Evolutionary conservation across 2,888 invertebrate genomes (phyloP), one percentile per base, ranked within the genome.

Genomic region (Polylopha cassiicola): DNA sequence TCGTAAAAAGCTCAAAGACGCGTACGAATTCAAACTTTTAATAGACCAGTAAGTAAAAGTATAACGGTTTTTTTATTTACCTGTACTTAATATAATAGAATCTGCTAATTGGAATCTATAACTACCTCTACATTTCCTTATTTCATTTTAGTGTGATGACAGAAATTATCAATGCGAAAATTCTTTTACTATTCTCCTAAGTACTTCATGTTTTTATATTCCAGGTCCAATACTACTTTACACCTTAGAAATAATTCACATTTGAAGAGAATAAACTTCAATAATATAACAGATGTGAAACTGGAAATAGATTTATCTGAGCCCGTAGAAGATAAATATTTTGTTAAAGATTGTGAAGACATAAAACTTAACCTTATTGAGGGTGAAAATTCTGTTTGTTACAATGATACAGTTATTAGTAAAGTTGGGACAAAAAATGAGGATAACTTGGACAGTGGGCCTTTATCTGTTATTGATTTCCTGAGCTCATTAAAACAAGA

Each of bases 11-110:
- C 62, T 73, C 1, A 52, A 20, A 45, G 70, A 67, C 9, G 56
- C 57, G n/a, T 70, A 66, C 54, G 54, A 65, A 5, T 76, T 76
- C 46, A 74, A 67, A 57, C 43, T 53, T 1, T 50, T 62, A 5
- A 68, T 78, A 34, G 64, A 71, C 54, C 65, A 56, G 73, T 68
- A 48, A 50, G 51, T 48, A 1, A 13, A 14, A 8, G 4, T 11
- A 9, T 4, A 15, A 21, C 7, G 7, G 7, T 14, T 26, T 27
- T 41, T 9, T 24, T 16, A 16, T 4, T 21, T 26, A 34, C 17
- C 3, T 24, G 3, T 13, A 9, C 15, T 1, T 20, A 37, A 6
- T 15, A n/a, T n/a, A n/a, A n/a, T n/a, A n/a, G n/a, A n/a, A n/a
- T n/a, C n/a, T n/a, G n/a, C n/a, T n/a, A n/a, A n/a, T n/a, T n/a